phyloP scores from a whole-genome alignment of 2,797 vertebrate species.

The Apodemus agrarius region DNA sequence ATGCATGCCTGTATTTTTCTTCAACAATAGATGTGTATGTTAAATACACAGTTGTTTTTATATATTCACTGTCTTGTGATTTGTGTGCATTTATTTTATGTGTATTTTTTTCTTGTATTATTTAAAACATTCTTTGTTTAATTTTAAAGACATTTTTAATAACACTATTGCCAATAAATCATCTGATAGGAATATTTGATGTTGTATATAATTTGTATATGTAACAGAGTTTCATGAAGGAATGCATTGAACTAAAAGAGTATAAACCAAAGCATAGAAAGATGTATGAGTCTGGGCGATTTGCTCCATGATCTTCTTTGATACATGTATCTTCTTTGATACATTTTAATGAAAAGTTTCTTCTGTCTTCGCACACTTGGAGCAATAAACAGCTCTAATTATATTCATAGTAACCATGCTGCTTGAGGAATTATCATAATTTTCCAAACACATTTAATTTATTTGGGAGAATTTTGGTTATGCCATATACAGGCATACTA shows the following conservation, averaged over 20 bases:
- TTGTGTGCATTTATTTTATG: too few relatives aligned
- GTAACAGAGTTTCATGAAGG: neutral
- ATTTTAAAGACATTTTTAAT: neutral
- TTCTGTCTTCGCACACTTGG: neutral
- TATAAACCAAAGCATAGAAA: neutral
- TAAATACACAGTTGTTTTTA: too few relatives aligned
- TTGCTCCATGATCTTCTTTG: neutral
- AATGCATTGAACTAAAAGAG: neutral
- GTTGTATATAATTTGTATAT: neutral
- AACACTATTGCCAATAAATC: neutral
- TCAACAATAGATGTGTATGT: too few relatives aligned
- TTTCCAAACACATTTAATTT: neutral
- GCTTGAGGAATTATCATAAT: neutral
- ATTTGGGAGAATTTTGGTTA: too few relatives aligned
- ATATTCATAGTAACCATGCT: neutral
- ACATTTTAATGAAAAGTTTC: neutral
- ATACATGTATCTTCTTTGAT: neutral
- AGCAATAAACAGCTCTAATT: neutral
- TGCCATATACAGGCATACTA: neutral
- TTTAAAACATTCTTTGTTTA: conserved; percentile 15
- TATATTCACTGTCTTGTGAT: too few relatives aligned
- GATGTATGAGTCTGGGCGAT: neutral
- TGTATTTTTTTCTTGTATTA: too few relatives aligned
- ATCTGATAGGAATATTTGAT: neutral
- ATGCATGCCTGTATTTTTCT: too few relatives aligned